phyloP scores from a whole-genome alignment of 2,113 vertebrate species.

The Corythornis vintsioides region DNA sequence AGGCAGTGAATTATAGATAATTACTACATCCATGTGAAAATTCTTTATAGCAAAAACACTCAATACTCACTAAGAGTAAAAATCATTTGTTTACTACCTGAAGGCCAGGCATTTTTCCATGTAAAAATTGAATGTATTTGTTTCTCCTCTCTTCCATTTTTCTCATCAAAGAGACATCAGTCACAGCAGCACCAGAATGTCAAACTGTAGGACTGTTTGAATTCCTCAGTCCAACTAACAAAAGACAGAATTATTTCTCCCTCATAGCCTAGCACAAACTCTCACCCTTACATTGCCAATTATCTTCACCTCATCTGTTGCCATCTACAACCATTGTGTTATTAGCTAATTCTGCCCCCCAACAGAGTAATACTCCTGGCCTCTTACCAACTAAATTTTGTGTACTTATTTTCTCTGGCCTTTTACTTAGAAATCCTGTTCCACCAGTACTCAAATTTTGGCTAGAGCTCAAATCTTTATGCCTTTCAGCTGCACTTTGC shows the following conservation, averaged over 20 bases:
- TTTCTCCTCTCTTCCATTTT: not conserved
- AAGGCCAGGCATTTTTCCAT: not conserved
- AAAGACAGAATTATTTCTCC: not conserved
- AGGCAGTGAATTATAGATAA: not conserved
- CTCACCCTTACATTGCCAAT: not conserved
- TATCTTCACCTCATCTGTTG: not conserved
- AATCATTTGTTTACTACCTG: not conserved
- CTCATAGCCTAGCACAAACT: not conserved
- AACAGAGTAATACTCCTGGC: not conserved
- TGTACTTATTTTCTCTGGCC: not conserved
- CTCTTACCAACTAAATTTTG: not conserved
- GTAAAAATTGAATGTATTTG: not conserved
- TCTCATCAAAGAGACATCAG: not conserved
- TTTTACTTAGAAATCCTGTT: constrained; percentile 14
- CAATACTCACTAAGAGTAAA: not conserved
- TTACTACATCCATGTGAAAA: not conserved
- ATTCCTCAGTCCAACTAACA: not conserved
- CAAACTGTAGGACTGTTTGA: not conserved
- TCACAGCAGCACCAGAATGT: not conserved
- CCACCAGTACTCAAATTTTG: constrained; percentile 2
- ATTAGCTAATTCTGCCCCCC: not conserved
- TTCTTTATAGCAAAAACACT: not conserved
- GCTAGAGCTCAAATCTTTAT: constrained; percentile 20
- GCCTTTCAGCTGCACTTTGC: not conserved
- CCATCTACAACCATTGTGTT: not conserved